Evolutionary conservation across 2,888 invertebrate genomes (phyloP).

Genomic region (Lysandra coridon): DNA sequence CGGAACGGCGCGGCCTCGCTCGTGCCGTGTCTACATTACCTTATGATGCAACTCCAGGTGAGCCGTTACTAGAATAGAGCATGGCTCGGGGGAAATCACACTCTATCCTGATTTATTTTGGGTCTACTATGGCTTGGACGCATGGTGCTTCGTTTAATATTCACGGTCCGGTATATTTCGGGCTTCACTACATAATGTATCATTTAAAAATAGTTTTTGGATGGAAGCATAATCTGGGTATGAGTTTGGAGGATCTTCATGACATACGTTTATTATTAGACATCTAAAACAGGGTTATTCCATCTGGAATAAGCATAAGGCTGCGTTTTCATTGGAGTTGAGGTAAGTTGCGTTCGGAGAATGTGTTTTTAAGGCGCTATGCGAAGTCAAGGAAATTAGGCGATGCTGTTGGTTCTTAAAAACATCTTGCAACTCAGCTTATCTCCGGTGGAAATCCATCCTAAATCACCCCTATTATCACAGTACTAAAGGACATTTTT

Average conservation of each 20-base stretch:
- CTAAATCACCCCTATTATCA: not conserved
- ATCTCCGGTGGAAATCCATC: not conserved
- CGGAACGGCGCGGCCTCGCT: conserved; percentile 66
- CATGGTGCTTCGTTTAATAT: conserved; percentile 32
- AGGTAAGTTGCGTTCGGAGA: not conserved
- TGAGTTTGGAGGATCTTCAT: not conserved
- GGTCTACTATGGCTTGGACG: conserved; percentile 31
- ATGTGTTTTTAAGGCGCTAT: not conserved
- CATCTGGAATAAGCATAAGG: not conserved
- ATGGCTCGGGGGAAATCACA: conserved; percentile 43
- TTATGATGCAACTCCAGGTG: conserved; percentile 75
- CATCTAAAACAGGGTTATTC: not conserved
- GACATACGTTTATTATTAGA: not conserved
- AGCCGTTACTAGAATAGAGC: conserved; percentile 69
- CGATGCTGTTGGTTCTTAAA: not conserved
- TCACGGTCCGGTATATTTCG: conserved; percentile 28
- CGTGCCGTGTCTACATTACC: conserved; percentile 72
- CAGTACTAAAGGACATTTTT: conserved; percentile 48
- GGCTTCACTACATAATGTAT: conserved; percentile 27
- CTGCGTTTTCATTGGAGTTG: not conserved
- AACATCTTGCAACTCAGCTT: not conserved
- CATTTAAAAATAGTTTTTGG: conserved; percentile 21
- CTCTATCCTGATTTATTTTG: conserved; percentile 33
- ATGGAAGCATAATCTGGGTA: conserved; percentile 8
- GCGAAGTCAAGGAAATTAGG: not conserved